Percentiles rank a stretch among this genome's conserved stretches.
Conservation (phyloP, 2,888 invertebrate genomes). For the Ophioninae sp. region DNA sequence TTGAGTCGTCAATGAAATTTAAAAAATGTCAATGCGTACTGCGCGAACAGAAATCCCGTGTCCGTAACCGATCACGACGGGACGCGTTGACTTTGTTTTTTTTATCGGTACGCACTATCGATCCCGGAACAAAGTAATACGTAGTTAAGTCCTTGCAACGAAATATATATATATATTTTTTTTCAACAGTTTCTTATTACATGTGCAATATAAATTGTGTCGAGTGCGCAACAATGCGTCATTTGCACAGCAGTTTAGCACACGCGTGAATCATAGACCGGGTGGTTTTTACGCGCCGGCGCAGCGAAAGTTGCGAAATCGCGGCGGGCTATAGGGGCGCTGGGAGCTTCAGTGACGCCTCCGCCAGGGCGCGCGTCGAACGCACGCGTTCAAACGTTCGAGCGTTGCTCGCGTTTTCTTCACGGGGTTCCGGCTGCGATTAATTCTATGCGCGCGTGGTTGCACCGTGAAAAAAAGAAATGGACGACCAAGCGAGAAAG, state of each 20-base stretch:
- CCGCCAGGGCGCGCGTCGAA: constrained; percentile 20
- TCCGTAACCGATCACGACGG: not conserved
- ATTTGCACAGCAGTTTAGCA: not conserved
- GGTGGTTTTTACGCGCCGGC: constrained; percentile 4
- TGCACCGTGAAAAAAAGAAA: constrained; percentile 12
- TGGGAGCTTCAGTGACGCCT: constrained; percentile 38
- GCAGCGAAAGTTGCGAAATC: constrained; percentile 48
- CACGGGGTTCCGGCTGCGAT: constrained; percentile 49
- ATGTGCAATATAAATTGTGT: not conserved
- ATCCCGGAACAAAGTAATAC: not conserved
- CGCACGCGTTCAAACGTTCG: not conserved
- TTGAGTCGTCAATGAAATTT: not conserved
- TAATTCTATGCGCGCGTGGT: constrained; percentile 38
- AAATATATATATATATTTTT: not conserved
- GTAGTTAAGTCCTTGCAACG: not conserved
- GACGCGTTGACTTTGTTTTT: not conserved
- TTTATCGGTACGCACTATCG: not conserved
- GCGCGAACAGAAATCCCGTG: not conserved
- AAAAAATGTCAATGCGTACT: not conserved
- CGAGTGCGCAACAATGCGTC: not conserved
- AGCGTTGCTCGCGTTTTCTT: constrained; percentile 1
- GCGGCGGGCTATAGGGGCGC: constrained; percentile 11
- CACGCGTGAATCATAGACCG: constrained; percentile 47
- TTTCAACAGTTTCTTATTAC: not conserved
- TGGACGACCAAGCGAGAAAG: not conserved